Percentiles rank a stretch among this genome's conserved stretches.
Evolutionary conservation across 2,888 invertebrate genomes (phyloP).

Genomic region (Drosophila atroscutellata): DNA sequence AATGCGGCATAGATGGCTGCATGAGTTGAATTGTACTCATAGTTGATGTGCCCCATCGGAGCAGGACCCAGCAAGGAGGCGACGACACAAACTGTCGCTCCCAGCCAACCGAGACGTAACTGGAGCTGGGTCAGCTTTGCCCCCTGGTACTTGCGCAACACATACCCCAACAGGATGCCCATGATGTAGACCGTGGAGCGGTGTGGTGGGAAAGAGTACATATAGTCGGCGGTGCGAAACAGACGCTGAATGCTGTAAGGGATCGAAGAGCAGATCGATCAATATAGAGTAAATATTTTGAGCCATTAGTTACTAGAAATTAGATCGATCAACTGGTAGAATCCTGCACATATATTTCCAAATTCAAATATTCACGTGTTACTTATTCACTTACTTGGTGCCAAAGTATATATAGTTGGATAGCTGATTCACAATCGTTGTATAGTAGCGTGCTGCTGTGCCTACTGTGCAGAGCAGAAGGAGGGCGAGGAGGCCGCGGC

Average conservation of each 20-base stretch:
- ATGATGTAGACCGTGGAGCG: conserved; percentile 89
- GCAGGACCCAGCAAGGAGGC: conserved; percentile 87
- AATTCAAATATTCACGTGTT: not conserved
- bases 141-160: conserved; percentile 85
- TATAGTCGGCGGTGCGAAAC: conserved; percentile 89
- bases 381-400: conserved; percentile 87
- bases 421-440: conserved; percentile 87
- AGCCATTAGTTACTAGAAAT: not conserved
- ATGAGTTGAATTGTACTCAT: conserved; percentile 87
- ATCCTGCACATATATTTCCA: not conserved
- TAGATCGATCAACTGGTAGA: not conserved
- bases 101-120: conserved; percentile 86
- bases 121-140: conserved; percentile 84
- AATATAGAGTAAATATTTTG: not conserved
- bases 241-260: conserved; percentile 87
- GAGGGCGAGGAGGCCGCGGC: conserved; percentile 86
- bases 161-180: conserved; percentile 88
- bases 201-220: conserved; percentile 89
- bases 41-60: conserved; percentile 88
- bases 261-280: not conserved
- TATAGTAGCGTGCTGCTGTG: conserved; percentile 87
- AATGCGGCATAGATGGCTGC: conserved; percentile 90
- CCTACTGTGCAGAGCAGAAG: conserved; percentile 86
- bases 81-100: conserved; percentile 86
- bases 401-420: conserved; percentile 90